Conservation (phyloP, 1,140 invertebrate species). For the Zaprionus kolodkinae region DNA sequence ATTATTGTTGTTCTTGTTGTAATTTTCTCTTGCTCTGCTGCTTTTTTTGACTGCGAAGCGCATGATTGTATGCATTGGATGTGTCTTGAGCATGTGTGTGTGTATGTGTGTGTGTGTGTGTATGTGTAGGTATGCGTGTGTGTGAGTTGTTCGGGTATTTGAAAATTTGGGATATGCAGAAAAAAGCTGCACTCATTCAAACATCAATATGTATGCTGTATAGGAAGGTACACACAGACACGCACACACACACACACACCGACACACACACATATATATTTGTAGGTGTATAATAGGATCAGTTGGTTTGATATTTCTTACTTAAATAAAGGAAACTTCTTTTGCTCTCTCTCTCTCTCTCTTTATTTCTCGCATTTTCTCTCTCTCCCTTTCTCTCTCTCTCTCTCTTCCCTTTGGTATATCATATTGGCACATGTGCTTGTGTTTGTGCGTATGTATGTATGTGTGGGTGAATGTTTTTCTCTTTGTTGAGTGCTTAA, state of each 20-base stretch:
- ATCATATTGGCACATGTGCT: constrained; percentile 15
- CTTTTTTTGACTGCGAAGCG: constrained; percentile 37
- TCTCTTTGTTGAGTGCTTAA: constrained; percentile 16
- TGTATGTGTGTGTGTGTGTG: neutral
- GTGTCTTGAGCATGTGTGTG: constrained; percentile 10
- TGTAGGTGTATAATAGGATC: neutral
- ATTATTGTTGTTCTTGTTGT: neutral
- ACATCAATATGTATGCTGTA: neutral
- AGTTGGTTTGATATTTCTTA: neutral
- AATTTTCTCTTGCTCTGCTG: constrained; percentile 28
- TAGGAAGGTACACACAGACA: neutral
- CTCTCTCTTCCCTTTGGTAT: neutral
- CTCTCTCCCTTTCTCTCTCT: constrained; percentile 15
- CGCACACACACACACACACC: neutral
- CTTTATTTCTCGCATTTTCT: constrained; percentile 1
- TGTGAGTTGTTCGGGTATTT: constrained; percentile 2
- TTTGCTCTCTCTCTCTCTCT: constrained; percentile 4
- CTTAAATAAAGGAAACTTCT: neutral
- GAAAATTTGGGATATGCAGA: neutral
- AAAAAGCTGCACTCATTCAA: constrained; percentile 9
- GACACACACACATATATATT: neutral
- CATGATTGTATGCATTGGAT: constrained; percentile 20
- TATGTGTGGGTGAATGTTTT: constrained; percentile 12
- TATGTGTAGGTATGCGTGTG: neutral
- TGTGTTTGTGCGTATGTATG: constrained; percentile 5